These are phyloP conservation scores for Norana najaformis DNA, from an alignment of 2,888 invertebrate genomes.

Conservation along the genomic window DNA sequence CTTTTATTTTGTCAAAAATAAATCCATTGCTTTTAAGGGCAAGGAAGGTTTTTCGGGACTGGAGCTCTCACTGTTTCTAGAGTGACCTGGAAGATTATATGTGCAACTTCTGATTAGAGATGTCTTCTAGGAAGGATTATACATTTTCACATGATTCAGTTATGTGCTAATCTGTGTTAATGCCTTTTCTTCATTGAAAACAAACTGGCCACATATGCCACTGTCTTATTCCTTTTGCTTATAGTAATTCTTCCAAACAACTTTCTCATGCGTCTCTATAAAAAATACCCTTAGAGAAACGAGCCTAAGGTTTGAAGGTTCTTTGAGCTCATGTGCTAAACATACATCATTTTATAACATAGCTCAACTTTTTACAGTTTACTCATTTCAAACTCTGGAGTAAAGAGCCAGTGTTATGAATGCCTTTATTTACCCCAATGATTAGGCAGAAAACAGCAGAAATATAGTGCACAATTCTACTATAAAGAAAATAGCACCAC, in stretches of 20 bases:
- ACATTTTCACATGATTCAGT: not conserved
- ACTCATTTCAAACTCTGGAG: not conserved
- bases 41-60: not conserved
- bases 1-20: not conserved
- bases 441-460: too few species aligned
- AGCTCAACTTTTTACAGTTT: too few species aligned
- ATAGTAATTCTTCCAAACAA: not conserved
- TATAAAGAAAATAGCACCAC: too few species aligned
- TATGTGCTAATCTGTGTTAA: not conserved
- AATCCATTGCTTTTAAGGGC: not conserved
- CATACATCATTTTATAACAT: too few species aligned
- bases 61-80: not conserved
- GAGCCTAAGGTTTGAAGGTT: not conserved
- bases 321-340: too few species aligned
- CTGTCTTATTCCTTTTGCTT: not conserved
- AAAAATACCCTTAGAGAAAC: not conserved
- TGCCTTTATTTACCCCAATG: too few species aligned
- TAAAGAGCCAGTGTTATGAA: not conserved
- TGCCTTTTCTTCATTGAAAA: not conserved
- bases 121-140: not conserved
- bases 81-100: not conserved
- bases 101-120: not conserved
- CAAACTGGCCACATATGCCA: not conserved
- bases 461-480: too few species aligned
- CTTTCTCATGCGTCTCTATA: not conserved